A percentile compares a stretch with the other conserved stretches of the same genome.
Conservation (phyloP, 2,113 vertebrate species). For the Gallinago media region DNA sequence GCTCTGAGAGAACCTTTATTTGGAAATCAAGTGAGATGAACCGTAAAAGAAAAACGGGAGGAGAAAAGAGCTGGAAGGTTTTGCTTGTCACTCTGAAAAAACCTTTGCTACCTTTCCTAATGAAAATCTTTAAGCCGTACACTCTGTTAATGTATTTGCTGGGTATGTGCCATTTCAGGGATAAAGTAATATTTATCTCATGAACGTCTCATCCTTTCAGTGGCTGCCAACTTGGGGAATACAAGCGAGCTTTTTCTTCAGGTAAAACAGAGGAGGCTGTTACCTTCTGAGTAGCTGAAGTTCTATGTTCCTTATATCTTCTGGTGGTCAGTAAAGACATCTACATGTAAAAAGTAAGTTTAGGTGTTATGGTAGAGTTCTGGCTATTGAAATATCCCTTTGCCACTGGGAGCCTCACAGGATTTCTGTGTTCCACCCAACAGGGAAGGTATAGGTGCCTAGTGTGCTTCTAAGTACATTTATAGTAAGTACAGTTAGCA, state of each 20-base stretch:
- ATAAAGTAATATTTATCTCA: background rate
- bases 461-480: background rate
- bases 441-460: background rate
- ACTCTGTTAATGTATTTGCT: slow-evolving; percentile 34
- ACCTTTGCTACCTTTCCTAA: background rate
- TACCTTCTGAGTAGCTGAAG: background rate
- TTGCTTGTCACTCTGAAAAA: background rate
- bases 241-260: background rate
- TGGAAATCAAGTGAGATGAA: background rate
- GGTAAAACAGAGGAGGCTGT: background rate
- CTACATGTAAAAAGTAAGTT: background rate
- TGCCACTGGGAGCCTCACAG: background rate
- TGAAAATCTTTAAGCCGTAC: slow-evolving; percentile 1
- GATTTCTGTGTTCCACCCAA: background rate
- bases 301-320: background rate
- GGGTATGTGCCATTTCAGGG: slow-evolving; percentile 14
- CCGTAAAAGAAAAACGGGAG: background rate
- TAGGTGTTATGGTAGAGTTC: background rate
- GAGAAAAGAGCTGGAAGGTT: background rate
- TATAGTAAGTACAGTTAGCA: background rate
- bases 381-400: background rate
- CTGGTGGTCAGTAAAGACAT: background rate
- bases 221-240: background rate
- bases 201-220: background rate
- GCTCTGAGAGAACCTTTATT: background rate